Conservation (phyloP, 2,888 invertebrate genomes). For the Phymatocera aterrima region DNA sequence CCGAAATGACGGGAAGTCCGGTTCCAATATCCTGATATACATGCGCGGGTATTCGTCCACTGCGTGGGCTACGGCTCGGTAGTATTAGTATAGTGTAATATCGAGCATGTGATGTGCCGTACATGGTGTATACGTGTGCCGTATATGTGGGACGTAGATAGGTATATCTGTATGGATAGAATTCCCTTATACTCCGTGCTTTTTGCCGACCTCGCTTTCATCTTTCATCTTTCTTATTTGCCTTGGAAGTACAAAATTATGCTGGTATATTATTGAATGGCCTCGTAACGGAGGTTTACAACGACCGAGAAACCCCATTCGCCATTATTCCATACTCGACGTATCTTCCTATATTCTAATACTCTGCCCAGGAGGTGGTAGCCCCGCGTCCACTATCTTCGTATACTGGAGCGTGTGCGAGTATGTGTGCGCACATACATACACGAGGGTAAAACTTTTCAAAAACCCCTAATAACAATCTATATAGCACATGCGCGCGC, state of each 20-base stretch:
- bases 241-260: constrained; percentile 30
- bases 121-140: too few relatives aligned
- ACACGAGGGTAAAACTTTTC: too few relatives aligned
- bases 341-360: background rate
- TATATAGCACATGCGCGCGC: too few relatives aligned
- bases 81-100: background rate
- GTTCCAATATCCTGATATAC: background rate
- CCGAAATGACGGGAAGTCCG: background rate
- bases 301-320: constrained; percentile 16
- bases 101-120: background rate
- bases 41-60: background rate
- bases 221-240: constrained; percentile 27
- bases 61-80: background rate
- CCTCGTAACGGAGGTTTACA: constrained; percentile 27
- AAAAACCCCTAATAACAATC: too few relatives aligned
- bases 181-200: constrained; percentile 12
- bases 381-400: too few relatives aligned
- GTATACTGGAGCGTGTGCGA: too few relatives aligned
- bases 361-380: background rate
- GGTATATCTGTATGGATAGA: too few relatives aligned
- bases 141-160: too few relatives aligned
- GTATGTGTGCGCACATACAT: too few relatives aligned
- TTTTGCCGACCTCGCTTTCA: background rate
- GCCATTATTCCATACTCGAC: constrained; percentile 12
- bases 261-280: constrained; percentile 27